Conservation (phyloP, 2,888 invertebrate genomes). For the Fabriciana adippe region DNA sequence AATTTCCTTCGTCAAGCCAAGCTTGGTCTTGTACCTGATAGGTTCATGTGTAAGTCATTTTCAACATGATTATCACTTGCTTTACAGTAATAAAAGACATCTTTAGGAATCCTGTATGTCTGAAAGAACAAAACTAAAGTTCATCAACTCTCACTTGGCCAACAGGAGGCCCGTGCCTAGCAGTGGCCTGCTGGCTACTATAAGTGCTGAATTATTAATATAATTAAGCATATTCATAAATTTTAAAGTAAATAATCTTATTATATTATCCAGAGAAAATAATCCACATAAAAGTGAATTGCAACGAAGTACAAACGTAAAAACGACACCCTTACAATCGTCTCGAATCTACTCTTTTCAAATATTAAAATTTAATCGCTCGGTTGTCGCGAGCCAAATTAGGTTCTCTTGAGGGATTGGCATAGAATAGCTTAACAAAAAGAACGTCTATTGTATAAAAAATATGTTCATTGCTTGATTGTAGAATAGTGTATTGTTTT, state of each 20-base stretch:
- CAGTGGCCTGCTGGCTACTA: no score
- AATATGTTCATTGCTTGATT: not conserved
- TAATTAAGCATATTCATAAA: not conserved
- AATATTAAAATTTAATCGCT: constrained; percentile 84
- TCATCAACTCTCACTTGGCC: no score
- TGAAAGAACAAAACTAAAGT: no score
- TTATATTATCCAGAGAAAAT: constrained; percentile 7
- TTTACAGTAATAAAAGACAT: no score
- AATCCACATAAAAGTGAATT: constrained; percentile 47
- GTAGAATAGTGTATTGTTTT: no score
- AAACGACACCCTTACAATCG: constrained; percentile 66
- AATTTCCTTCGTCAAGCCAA: no score
- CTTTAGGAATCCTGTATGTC: no score
- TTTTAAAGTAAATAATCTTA: constrained; percentile 5
- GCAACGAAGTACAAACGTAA: constrained; percentile 59
- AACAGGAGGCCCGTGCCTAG: no score
- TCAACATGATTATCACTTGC: no score
- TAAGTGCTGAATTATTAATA: no score
- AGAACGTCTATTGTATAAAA: not conserved
- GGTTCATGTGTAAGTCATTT: no score
- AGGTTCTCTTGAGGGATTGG: constrained; percentile 72
- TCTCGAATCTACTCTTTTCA: constrained; percentile 70
- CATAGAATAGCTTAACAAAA: constrained; percentile 17
- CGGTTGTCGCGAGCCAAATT: constrained; percentile 82
- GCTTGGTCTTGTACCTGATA: no score